These are phyloP conservation scores for Taxidea taxus DNA, from an alignment of 2,113 vertebrate genomes.

Conservation along the genomic window DNA sequence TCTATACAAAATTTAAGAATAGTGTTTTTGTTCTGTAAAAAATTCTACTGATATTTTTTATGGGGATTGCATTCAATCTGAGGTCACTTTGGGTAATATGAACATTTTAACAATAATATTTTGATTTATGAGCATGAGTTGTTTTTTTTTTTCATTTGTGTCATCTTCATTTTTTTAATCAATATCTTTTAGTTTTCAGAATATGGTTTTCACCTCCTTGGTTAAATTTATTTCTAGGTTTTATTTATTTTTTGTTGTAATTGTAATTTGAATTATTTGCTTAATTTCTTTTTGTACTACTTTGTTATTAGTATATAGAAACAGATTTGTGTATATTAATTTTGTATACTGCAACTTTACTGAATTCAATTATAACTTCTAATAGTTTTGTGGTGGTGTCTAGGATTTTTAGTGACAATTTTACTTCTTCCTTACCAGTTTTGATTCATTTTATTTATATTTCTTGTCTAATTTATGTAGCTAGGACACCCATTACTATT, in stretches of 20 bases:
- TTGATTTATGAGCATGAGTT: background rate
- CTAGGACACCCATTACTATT: background rate
- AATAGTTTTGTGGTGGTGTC: background rate
- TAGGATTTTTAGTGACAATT: background rate
- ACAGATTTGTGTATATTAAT: background rate
- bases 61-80: background rate
- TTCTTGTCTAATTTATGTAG: background rate
- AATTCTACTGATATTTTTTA: background rate
- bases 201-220: background rate
- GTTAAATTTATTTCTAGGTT: background rate
- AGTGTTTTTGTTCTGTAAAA: no score
- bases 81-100: background rate
- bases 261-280: background rate
- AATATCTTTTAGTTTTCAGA: background rate
- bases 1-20: no score
- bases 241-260: background rate
- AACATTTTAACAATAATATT: background rate
- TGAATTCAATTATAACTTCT: background rate
- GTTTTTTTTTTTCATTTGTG: background rate
- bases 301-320: background rate
- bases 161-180: background rate
- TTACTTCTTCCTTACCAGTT: background rate
- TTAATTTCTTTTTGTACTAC: background rate
- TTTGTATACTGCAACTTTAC: background rate
- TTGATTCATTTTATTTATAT: background rate